These are phyloP conservation scores for Hassar affinis DNA, from an alignment of 2,113 vertebrate species.

Conservation along the genomic window DNA sequence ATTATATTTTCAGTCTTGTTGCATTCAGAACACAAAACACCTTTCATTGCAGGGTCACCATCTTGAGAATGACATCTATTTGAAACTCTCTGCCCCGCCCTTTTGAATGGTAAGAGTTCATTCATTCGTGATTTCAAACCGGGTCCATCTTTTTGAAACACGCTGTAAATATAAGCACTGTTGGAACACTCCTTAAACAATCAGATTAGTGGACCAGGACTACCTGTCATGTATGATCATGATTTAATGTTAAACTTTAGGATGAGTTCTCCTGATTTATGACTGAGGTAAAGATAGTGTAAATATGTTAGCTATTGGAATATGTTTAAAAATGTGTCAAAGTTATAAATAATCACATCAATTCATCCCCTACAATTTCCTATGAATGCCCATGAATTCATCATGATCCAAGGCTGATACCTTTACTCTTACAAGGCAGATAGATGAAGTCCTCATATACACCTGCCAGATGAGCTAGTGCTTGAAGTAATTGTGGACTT, in stretches of 20 bases:
- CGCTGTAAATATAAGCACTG: background rate
- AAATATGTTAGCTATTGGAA: background rate
- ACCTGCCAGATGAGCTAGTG: background rate
- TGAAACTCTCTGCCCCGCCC: no score
- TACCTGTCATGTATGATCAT: background rate
- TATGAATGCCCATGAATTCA: background rate
- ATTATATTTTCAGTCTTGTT: no score
- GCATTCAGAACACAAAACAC: no score
- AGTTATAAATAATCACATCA: background rate
- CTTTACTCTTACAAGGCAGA: background rate
- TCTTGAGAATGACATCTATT: no score
- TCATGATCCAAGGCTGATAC: background rate
- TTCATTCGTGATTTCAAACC: no score
- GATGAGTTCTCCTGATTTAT: background rate
- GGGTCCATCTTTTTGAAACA: no score
- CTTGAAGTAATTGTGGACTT: conserved; percentile 36
- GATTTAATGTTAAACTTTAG: background rate
- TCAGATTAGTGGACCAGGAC: background rate
- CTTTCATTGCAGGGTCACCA: no score
- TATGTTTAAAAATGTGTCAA: background rate
- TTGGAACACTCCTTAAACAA: background rate
- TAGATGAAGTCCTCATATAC: background rate
- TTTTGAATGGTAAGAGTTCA: no score
- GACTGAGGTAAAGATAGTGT: background rate
- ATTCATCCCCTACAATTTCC: background rate